Conservation (phyloP, 2,113 vertebrate species). For the Microtus pennsylvanicus region DNA sequence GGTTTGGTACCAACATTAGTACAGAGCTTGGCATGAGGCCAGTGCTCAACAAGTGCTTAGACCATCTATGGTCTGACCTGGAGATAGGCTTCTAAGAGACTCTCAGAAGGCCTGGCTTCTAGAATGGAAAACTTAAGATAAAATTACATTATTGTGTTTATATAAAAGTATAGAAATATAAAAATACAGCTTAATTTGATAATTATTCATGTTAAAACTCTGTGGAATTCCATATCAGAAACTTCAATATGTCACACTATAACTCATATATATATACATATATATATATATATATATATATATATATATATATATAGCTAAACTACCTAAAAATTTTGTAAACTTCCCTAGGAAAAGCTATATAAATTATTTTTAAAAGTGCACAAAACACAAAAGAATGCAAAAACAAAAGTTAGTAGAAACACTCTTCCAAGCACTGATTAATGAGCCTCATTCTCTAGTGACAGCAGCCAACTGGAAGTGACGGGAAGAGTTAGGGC, state of each 20-base stretch:
- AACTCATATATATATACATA: neutral
- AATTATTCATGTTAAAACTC: neutral
- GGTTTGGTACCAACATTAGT: neutral
- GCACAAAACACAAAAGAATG: neutral
- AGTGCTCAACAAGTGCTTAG: neutral
- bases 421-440: neutral
- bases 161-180: neutral
- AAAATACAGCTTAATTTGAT: neutral
- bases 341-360: neutral
- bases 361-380: conserved; percentile 13
- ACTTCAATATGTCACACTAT: neutral
- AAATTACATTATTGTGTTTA: neutral
- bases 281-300: neutral
- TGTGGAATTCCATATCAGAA: neutral
- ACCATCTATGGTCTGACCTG: neutral
- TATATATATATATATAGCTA: neutral
- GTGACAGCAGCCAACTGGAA: neutral
- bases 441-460: conserved; percentile 12
- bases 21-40: neutral
- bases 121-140: neutral
- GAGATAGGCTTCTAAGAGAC: conserved; percentile 29
- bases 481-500: neutral
- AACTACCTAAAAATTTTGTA: neutral
- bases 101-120: neutral
- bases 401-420: conserved; percentile 49